A percentile compares a stretch with the other conserved stretches of the same genome.
Conservation (phyloP, 2,888 invertebrate genomes). For the Drosophila hamatofila region DNA sequence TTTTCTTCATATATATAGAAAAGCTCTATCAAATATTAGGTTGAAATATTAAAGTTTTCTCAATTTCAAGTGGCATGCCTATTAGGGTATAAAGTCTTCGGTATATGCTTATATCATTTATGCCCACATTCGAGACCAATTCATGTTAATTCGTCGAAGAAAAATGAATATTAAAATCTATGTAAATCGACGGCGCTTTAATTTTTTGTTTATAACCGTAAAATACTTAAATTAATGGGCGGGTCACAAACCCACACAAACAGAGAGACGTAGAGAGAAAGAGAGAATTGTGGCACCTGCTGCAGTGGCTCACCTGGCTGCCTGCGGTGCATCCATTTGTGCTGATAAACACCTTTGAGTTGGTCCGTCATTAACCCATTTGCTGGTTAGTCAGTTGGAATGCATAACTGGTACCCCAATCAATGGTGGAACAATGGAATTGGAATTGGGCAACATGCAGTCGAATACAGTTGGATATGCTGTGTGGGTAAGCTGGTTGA, state of each 20-base stretch:
- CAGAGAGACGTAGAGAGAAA: background rate
- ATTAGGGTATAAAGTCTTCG: slow-evolving; percentile 1
- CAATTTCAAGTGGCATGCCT: background rate
- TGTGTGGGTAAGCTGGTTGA: background rate
- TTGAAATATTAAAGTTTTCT: background rate
- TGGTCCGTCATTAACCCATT: slow-evolving; percentile 19
- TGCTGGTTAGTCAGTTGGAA: slow-evolving; percentile 2
- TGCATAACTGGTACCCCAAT: background rate
- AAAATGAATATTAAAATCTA: slow-evolving; percentile 50
- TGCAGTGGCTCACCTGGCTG: slow-evolving; percentile 4
- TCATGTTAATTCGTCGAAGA: slow-evolving; percentile 19
- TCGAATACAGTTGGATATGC: background rate
- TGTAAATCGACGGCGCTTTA: slow-evolving; percentile 57
- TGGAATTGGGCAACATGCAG: slow-evolving; percentile 5
- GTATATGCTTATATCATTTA: background rate
- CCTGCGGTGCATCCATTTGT: slow-evolving; percentile 17
- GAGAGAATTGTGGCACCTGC: slow-evolving; percentile 6
- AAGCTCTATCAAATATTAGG: too few species aligned
- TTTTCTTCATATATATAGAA: too few species aligned
- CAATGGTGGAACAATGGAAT: slow-evolving; percentile 14
- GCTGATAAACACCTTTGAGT: slow-evolving; percentile 33
- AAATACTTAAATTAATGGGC: slow-evolving; percentile 30
- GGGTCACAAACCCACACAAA: background rate
- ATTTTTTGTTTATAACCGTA: slow-evolving; percentile 51
- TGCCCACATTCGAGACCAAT: slow-evolving; percentile 9